Evolutionary conservation across 2,113 vertebrate genomes (phyloP).

Genomic region (Numenius arquata): DNA sequence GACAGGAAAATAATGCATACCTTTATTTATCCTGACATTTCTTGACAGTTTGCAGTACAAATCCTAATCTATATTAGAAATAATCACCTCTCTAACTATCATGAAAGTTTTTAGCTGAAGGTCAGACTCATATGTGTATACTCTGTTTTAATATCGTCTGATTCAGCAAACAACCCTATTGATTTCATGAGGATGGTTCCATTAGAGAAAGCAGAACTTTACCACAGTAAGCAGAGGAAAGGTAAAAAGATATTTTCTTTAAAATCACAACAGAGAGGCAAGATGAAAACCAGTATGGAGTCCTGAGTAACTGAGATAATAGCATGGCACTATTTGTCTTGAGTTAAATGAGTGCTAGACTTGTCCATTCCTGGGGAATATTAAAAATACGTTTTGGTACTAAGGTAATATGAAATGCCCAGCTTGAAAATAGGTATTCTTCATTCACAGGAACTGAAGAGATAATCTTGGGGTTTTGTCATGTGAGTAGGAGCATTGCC

Average conservation of each 20-base stretch:
- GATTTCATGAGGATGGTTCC: background rate
- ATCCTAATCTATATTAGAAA: constrained; percentile 42
- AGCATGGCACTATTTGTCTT: background rate
- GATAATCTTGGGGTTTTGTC: constrained; percentile 20
- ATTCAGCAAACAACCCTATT: constrained; percentile 28
- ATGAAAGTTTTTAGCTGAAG: constrained; percentile 26
- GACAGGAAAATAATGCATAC: background rate
- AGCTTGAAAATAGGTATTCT: constrained; percentile 35
- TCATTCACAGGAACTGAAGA: background rate
- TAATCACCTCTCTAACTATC: constrained; percentile 16
- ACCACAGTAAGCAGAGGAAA: background rate
- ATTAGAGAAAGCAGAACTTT: constrained; percentile 15
- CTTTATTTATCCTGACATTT: constrained; percentile 49
- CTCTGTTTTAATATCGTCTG: constrained; percentile 14
- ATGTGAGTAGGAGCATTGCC: constrained; percentile 31
- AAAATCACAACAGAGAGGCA: background rate
- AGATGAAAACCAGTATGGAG: background rate
- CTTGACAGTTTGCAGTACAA: constrained; percentile 9
- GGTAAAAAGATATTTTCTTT: background rate
- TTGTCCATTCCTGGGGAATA: background rate
- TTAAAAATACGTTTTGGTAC: background rate
- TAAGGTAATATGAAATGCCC: background rate
- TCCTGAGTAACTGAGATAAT: background rate
- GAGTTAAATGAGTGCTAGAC: background rate
- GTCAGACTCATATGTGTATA: background rate